Percentiles rank a stretch among this genome's conserved stretches.
Evolutionary conservation across 2,888 invertebrate species (phyloP).

Genomic region (Tineola bisselliella): DNA sequence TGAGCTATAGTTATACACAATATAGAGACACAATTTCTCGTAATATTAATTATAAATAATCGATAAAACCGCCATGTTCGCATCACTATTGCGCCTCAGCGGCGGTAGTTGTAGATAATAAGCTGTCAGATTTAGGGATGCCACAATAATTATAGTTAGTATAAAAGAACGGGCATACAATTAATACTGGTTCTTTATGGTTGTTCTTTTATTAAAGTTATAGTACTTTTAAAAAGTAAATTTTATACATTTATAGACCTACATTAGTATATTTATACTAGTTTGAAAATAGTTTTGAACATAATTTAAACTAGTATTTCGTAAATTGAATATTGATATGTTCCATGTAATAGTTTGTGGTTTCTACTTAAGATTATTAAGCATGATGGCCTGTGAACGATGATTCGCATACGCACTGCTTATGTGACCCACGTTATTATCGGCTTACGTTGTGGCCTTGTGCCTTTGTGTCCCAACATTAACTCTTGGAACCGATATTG

Average conservation of each 20-base stretch:
- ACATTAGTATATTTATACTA: too few species aligned
- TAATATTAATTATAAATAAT: too few species aligned
- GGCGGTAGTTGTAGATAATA: slow-evolving; percentile 2
- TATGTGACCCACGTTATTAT: background rate
- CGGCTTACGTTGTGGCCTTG: background rate
- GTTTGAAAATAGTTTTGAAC: too few species aligned
- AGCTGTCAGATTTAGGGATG: slow-evolving; percentile 9
- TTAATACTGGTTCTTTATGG: background rate
- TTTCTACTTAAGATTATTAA: slow-evolving; percentile 4
- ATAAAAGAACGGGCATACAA: background rate
- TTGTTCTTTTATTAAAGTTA: background rate
- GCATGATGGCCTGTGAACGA: slow-evolving; percentile 1
- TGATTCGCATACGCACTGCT: background rate
- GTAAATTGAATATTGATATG: background rate
- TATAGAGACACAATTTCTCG: too few species aligned
- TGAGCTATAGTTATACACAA: too few species aligned
- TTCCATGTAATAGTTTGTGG: slow-evolving; percentile 1
- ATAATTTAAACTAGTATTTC: too few species aligned
- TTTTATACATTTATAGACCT: too few species aligned
- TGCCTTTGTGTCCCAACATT: background rate
- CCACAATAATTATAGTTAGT: background rate
- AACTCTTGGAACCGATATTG: too few species aligned
- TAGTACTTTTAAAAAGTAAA: too few species aligned
- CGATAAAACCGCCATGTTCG: background rate
- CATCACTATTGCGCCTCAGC: background rate